Conservation (phyloP, 2,797 vertebrate genomes). For the Corythornis leucogaster region DNA sequence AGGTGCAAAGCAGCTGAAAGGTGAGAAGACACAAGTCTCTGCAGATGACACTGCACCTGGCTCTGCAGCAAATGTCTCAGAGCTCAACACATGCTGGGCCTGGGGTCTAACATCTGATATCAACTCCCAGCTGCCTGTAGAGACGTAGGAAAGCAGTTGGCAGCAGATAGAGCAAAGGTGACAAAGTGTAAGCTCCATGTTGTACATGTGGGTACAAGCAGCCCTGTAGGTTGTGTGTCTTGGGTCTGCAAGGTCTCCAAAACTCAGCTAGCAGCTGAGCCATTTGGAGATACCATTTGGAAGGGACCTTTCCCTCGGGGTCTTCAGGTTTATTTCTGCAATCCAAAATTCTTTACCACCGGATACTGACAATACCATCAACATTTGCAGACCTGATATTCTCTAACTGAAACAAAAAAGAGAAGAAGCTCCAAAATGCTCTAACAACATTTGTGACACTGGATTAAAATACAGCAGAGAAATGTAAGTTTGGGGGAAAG, state of each 20-base stretch:
- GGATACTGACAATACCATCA: background rate
- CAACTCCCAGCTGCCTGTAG: background rate
- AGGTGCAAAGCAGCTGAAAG: slow-evolving; percentile 18
- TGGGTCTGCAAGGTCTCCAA: background rate
- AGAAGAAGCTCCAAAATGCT: background rate
- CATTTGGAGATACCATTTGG: background rate
- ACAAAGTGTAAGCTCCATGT: background rate
- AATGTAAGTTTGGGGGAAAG: background rate
- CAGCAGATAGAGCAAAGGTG: background rate
- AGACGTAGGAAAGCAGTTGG: background rate
- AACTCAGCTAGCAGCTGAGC: background rate
- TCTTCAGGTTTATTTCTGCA: background rate
- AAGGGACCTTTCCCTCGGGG: background rate
- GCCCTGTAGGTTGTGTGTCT: background rate
- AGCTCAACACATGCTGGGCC: background rate
- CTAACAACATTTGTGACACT: background rate
- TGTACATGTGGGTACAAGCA: background rate
- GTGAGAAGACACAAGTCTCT: background rate
- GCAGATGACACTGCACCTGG: slow-evolving; percentile 9
- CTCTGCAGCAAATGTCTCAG: background rate
- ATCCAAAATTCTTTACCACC: background rate
- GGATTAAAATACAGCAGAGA: background rate
- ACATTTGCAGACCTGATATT: background rate
- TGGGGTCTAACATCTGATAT: background rate
- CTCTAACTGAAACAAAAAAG: background rate